Evolutionary conservation across 2,888 invertebrate genomes (phyloP), one percentile per base, ranked within the genome.

Genomic region (Brachypalpus laphriformis): DNA sequence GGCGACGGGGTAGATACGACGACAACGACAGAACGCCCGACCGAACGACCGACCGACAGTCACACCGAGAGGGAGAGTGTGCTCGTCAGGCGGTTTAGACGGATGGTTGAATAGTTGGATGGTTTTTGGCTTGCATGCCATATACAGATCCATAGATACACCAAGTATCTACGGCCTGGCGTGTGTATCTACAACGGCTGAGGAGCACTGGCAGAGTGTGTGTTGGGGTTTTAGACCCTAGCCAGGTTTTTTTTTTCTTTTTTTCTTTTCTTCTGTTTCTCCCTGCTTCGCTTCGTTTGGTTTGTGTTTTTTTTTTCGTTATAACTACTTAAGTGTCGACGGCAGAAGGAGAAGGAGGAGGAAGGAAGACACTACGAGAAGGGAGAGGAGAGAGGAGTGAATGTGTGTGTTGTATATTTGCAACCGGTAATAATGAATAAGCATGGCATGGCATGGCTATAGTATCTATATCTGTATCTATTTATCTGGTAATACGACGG

Each of bases 361-460:
- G 28, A 20, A 20, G 11, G 25, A 14, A 40, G n/a, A 49, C 28
- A 18, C 49, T 18, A 16, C 4, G 63, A 45, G 34, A 40, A 31
- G 56, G 47, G n/a, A 6, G 34, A 9, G 22, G 25, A 34, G 56
- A 14, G 70, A 14, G 31, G 28, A 59, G 45, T 61, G 74, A 61
- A 66, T 68, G 72, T 74, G 59, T 72, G 71, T 75, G 80, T 70
- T 85, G 81, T 85, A n/a, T n/a, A 85, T 85, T 81, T 81, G 85
- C 81, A 81, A 85, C 85, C 81, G 85, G 85, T 85, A 85, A 85
- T 85, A 85, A 85, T 85, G 85, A 81, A 85, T 85, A 85, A 85
- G 85, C 85, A 85, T 85, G 75, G 70, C 71, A 68, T 54, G 54
- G 56, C 49, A 72, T 63, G 63, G 42, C 37, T 70, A 65, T 75